Conservation (phyloP, 2,888 invertebrate species). For the Xestia xanthographa region DNA sequence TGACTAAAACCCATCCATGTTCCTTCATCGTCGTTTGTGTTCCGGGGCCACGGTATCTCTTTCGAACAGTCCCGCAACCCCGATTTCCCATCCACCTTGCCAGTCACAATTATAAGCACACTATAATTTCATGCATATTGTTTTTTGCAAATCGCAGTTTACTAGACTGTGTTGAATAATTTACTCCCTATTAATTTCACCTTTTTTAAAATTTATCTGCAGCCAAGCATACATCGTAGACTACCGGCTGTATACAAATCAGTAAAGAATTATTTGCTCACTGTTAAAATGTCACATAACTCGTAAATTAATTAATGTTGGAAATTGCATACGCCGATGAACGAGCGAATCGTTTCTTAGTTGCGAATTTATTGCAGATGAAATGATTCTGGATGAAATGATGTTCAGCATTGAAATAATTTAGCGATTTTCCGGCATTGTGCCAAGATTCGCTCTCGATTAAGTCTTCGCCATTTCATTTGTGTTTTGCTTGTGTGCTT, state of each 20-base stretch:
- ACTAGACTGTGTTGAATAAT: constrained; percentile 14
- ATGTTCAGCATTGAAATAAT: constrained; percentile 24
- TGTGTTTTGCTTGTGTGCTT: background rate
- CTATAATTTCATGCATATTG: background rate
- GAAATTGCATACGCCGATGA: constrained; percentile 26
- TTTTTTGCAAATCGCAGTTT: background rate
- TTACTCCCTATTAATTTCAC: background rate
- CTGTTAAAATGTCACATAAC: constrained; percentile 25
- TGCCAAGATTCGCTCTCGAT: constrained; percentile 41
- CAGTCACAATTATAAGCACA: constrained; percentile 6
- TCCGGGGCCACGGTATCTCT: no score
- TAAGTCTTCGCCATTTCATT: constrained; percentile 18
- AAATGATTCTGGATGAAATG: constrained; percentile 30
- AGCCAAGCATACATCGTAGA: constrained; percentile 15
- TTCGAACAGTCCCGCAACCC: no score
- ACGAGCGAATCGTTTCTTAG: constrained; percentile 24
- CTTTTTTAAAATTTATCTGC: background rate
- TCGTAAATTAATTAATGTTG: constrained; percentile 37
- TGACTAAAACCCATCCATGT: no score
- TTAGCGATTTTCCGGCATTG: constrained; percentile 32
- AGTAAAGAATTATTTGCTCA: constrained; percentile 37
- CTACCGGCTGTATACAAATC: constrained; percentile 28
- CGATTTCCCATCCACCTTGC: no score
- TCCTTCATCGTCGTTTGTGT: no score
- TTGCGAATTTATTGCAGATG: constrained; percentile 44